Evolutionary conservation across 2,888 invertebrate genomes (phyloP).

Genomic region (Mesorhabditis belari): DNA sequence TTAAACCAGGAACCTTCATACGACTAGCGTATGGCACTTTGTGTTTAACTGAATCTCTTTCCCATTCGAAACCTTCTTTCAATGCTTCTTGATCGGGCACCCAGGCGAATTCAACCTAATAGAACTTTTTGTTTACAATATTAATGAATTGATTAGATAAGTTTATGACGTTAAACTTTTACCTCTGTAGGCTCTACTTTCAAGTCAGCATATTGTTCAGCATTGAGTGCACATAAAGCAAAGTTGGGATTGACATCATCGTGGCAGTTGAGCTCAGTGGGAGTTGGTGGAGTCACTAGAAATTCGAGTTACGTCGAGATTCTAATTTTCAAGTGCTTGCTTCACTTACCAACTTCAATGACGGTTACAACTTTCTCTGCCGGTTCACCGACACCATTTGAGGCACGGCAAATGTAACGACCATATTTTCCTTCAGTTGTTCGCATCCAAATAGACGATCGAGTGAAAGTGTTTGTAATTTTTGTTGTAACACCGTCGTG

Average conservation of each 20-base stretch:
- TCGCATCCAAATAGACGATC: constrained; percentile 17
- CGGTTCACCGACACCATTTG: constrained; percentile 30
- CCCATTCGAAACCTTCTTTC: constrained; percentile 22
- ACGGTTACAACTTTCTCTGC: constrained; percentile 22
- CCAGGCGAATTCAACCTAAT: background rate
- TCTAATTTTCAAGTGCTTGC: background rate
- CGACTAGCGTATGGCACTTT: constrained; percentile 6
- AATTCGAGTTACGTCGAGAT: background rate
- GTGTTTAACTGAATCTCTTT: background rate
- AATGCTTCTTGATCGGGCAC: constrained; percentile 19
- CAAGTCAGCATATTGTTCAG: constrained; percentile 12
- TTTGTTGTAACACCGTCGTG: constrained; percentile 23
- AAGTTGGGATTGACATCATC: constrained; percentile 33
- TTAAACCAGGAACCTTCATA: constrained; percentile 17
- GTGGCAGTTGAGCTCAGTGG: constrained; percentile 26
- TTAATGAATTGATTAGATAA: background rate
- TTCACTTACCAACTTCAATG: constrained; percentile 25
- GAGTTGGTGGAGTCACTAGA: constrained; percentile 23
- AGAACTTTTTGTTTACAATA: background rate
- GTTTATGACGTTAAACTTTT: constrained; percentile 3
- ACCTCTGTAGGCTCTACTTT: constrained; percentile 15
- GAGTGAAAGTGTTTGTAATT: constrained; percentile 15
- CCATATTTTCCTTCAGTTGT: constrained; percentile 26
- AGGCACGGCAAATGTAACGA: constrained; percentile 29
- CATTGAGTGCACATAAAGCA: constrained; percentile 24